A percentile compares a stretch with the other conserved stretches of the same genome.
phyloP scores from a whole-genome alignment of 1,140 invertebrate species.

The Neuroterus valhalla region DNA sequence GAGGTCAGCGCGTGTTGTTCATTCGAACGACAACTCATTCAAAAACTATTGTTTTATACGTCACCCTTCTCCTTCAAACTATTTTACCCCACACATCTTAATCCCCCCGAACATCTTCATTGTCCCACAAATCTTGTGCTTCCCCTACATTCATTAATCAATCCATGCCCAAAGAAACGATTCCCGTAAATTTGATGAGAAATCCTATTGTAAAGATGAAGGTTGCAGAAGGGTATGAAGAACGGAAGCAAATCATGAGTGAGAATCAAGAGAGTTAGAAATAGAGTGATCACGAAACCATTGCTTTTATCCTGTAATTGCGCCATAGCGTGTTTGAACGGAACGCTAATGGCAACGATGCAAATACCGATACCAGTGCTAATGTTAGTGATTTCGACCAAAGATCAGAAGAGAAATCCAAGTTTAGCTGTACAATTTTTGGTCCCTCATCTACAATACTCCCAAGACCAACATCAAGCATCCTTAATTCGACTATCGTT shows the following conservation, averaged over 20 bases:
- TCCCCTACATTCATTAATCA: too few species aligned
- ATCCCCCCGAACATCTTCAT: too few species aligned
- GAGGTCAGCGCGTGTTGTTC: too few species aligned
- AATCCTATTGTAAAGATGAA: not conserved
- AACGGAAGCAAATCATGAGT: too few species aligned
- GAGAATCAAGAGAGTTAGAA: conserved; percentile 5
- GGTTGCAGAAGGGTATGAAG: not conserved
- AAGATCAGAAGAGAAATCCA: conserved; percentile 45
- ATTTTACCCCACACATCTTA: too few species aligned
- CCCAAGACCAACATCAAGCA: conserved; percentile 3
- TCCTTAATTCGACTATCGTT: not conserved
- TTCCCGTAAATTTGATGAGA: not conserved
- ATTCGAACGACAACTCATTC: too few species aligned
- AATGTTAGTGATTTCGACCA: conserved; percentile 62
- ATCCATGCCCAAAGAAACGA: too few species aligned
- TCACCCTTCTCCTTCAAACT: too few species aligned
- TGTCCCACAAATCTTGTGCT: too few species aligned
- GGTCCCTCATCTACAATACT: conserved; percentile 9
- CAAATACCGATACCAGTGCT: conserved; percentile 67
- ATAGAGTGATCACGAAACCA: conserved; percentile 65
- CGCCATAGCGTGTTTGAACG: conserved; percentile 65
- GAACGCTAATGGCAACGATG: conserved; percentile 68
- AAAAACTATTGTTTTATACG: too few species aligned
- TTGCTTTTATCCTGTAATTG: conserved; percentile 64
- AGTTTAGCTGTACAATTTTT: not conserved